Base-by-base conservation (phyloP, 2,797 vertebrate species). In the Coregonus ussuriensis region DNA sequence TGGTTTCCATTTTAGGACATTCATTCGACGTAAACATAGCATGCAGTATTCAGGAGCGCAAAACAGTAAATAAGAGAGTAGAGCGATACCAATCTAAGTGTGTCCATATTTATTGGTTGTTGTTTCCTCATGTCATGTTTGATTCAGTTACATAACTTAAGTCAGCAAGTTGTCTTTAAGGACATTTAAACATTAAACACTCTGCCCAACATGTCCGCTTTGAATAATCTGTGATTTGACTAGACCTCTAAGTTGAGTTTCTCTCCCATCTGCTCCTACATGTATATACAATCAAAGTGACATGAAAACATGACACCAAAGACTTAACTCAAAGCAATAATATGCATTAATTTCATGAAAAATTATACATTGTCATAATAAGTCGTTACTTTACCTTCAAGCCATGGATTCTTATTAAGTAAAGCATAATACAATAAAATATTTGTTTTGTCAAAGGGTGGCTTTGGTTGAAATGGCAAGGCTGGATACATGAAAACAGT, bases 211-310 rank as follows among this genome's bases (percentile, higher is more conserved):
- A 86, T 69, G 41, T 47, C 41, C 41, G 0, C 41, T 47, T 47
- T 47, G 41, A 47, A 13, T 47, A 47, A 66, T 87, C 78, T 74
- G 79, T 77, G 72, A 72, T 71, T 68, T 78, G 69, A 77, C 74
- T 74, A 74, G 68, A 80, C 65, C 63, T 76, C 59, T 78, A 76
- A 77, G 72, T 33, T 76, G 37, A 76, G 82, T 84, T 86, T 79
- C 78, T 83, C 79, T 78, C 81, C 88, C 82, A 81, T 86, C 84
- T 83, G 87, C 85, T 88, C 86, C 81, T 79, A 83, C 54, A 82
- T 86, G 86, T 86, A 85, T 90, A 87, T 92, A 95, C 93, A 94
- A 93, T 93, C 91, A 93, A 86, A 86, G 81, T 89, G 88, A 86
- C 76, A 81, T 84, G 78, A 74, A 81, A 89, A 87, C 56, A 1